Evolutionary conservation across 2,113 vertebrate genomes (phyloP), one percentile per base, ranked within the genome.

Genomic region (Bucco capensis): DNA sequence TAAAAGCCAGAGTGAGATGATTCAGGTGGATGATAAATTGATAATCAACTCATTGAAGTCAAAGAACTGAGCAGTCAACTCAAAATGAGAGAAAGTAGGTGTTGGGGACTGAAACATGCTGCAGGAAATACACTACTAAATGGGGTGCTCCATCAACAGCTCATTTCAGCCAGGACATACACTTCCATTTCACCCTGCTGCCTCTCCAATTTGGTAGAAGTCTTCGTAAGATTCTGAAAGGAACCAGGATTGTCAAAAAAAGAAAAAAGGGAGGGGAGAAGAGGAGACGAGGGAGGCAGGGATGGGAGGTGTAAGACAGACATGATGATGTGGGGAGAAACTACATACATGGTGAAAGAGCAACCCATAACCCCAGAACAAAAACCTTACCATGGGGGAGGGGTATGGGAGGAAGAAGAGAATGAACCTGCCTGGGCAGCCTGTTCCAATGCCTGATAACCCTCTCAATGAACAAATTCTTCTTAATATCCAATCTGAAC

Each of bases 231-330:
- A 83, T 28, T 35, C 81, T 56, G 19, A 90, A 72, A 21, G 8
- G 23, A 71, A 74, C 3, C 19, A 67, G 44, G n/a, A 35, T 53
- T 76, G 12, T 18, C 4, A 8, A 22, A 27, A 11, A 31, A 12
- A 53, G 30, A 25, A 31, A 38, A 69, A 16, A 64, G n/a, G n/a
- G n/a, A n/a, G n/a, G n/a, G n/a, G n/a, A n/a, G n/a, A n/a, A n/a
- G n/a, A n/a, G n/a, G n/a, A 31, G 31, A 21, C 5, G 18, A 19
- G 8, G 5, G 2, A 2, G 8, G 2, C 0, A 5, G 3, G 18
- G 2, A 3, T 4, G 1, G 6, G 5, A 21, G 47, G 19, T 24
- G 19, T 58, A n/a, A n/a, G n/a, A n/a, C n/a, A n/a, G n/a, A n/a
- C 40, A 42, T 42, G 40, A 42, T 15, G 15, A 42, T 15, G 40